Base-by-base conservation (phyloP, 53 echinoderm and acorn worm genomes). In the Luidia sarsii region DNA sequence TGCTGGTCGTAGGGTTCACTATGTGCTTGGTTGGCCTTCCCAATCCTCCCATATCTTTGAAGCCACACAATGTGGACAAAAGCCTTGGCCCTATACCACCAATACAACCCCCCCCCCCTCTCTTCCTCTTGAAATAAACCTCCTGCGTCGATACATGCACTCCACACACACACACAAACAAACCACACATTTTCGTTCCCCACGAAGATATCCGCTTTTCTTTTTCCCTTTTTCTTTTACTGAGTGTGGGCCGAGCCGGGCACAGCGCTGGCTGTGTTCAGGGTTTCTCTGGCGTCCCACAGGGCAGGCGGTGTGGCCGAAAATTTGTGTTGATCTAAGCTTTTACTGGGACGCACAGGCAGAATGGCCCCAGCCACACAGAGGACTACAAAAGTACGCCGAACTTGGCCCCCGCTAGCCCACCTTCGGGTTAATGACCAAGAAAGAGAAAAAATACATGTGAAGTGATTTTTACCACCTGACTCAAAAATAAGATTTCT, bases 271-370 rank as follows among this genome's bases (percentile, higher is more conserved):
- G 46, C 77, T 33, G 48, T 77, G 77, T 10, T 14, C 39, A 61
- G n/a, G n/a, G n/a, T n/a, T n/a, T n/a, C 4, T 60, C 46, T 62
- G 77, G 48, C 46, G 19, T 77, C 77, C 77, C 62, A 77, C 77
- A 60, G 77, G 77, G 77, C 77, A 77, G 22, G 57, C 48, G 61
- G 77, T 77, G 77, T 77, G 77, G 77, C 77, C 77, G 61, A 77
- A 77, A 77, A 77, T 60, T 77, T 77, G 77, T 77, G 77, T 77
- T 77, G 77, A 77, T 77, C 60, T 77, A 77, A 77, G 60, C 77
- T 56, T n/a, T 62, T 62, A 45, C 30, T 46, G 60, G 77, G 77
- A 62, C 41, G 56, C 54, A 48, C 77, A 45, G 62, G 61, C 77
- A 77, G n/a, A 77, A 77, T 62, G 77, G 77, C 77, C 62, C 46